Percentiles rank a stretch among this genome's conserved stretches.
These are phyloP conservation scores for Homarus americanus DNA, from an alignment of 1,140 invertebrate species.

Conservation along the genomic window DNA sequence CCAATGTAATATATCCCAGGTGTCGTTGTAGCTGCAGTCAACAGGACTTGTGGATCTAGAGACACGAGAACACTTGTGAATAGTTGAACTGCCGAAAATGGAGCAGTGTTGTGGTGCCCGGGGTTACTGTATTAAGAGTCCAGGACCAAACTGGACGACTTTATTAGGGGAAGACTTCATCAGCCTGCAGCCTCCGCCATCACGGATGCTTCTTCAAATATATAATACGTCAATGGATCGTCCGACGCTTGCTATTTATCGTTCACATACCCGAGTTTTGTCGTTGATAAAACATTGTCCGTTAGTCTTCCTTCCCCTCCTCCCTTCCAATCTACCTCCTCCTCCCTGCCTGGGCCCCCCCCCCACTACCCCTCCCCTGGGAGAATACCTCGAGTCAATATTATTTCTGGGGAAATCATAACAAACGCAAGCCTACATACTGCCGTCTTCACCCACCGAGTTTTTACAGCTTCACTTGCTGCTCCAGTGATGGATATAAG, in stretches of 20 bases:
- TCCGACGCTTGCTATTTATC: neutral
- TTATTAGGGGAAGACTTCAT: too few species aligned
- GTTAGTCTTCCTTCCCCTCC: neutral
- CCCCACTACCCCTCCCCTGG: slow-evolving; percentile 6
- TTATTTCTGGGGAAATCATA: slow-evolving; percentile 46
- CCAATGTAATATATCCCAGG: too few species aligned
- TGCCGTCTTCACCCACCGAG: neutral
- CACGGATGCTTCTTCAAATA: too few species aligned
- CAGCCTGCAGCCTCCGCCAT: too few species aligned
- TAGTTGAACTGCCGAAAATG: too few species aligned
- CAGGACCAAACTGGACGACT: too few species aligned
- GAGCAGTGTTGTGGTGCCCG: too few species aligned
- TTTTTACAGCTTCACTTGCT: neutral
- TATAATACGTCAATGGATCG: neutral
- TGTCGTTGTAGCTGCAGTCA: too few species aligned
- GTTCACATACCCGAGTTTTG: neutral
- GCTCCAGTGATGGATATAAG: too few species aligned
- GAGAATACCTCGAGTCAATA: slow-evolving; percentile 52
- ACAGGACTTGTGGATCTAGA: too few species aligned
- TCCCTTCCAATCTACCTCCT: neutral
- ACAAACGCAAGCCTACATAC: slow-evolving; percentile 7
- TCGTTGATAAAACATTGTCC: neutral
- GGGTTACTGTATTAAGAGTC: too few species aligned
- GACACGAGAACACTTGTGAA: too few species aligned
- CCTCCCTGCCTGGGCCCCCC: neutral